These are phyloP conservation scores for Knipowitschia caucasica DNA, from an alignment of 2,797 vertebrate genomes.

Conservation along the genomic window DNA sequence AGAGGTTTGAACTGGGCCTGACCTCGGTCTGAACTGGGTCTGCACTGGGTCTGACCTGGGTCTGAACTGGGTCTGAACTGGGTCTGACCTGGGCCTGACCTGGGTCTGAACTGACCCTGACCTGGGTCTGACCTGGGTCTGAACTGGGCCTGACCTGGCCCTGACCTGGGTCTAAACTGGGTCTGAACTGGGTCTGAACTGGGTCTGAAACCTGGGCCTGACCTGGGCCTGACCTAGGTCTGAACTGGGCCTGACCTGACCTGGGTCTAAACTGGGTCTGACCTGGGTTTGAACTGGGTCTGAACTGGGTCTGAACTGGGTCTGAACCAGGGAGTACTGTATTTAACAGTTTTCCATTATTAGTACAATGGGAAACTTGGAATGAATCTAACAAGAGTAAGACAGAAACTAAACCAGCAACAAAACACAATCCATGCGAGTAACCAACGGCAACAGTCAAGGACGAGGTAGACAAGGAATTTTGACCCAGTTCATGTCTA, in stretches of 20 bases:
- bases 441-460: no score
- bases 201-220: neutral
- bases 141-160: no score
- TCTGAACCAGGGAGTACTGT: constrained; percentile 7
- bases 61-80: neutral
- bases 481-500: no score
- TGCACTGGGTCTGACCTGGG: no score
- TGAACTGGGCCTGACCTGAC: constrained; percentile 9
- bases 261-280: neutral
- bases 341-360: no score
- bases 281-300: neutral
- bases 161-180: neutral
- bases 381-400: no score
- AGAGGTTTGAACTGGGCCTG: no score
- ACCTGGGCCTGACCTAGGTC: neutral
- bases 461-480: no score
- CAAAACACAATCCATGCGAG: no score
- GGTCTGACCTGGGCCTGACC: neutral
- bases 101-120: neutral
- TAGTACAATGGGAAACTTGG: no score
- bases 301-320: neutral
- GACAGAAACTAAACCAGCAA: no score
- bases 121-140: neutral
- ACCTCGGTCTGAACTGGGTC: no score
- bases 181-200: neutral